Evolutionary conservation across 2,797 vertebrate species (phyloP), one percentile per base, ranked within the genome.

Genomic region (Eulemur albifrons): DNA sequence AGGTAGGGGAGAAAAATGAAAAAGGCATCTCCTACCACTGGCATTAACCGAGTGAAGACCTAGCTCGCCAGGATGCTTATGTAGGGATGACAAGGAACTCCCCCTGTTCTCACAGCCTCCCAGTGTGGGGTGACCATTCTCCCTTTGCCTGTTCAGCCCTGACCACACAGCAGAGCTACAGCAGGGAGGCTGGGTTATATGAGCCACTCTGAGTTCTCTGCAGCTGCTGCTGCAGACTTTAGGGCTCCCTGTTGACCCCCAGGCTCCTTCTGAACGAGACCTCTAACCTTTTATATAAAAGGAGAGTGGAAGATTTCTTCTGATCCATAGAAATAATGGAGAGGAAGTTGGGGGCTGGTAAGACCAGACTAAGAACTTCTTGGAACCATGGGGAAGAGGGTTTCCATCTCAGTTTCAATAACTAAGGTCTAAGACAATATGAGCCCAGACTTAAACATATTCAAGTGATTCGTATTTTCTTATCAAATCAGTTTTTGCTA

Each of bases 401-500:
- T 35, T 67, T 61, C 57, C 0, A 6, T 61, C 59, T 88, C 50
- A 52, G 23, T 35, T 63, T 72, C 77, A 76, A 1, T 48, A 57
- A 50, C 7, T 5, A 0, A 45, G 32, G 20, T 79, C 57, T 70
- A 32, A 67, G 70, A 45, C 2, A 52, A 40, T 8, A 27, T 2
- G 10, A 91, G 70, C 93, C 86, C 90, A 84, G 20, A 83, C 11
- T 38, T 70, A 5, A 89, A 65, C 63, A 21, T 54, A 83, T 20
- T 38, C 94, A 82, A 65, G 9, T 43, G 45, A 93, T 89, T 43
- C 87, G 38, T 85, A 94, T 80, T 93, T 93, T 94, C 69, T 35
- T 70, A 94, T 85, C 40, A 48, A 70, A 84, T 76, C 91, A 83
- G 52, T 52, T 75, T 88, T 90, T 93, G 81, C 79, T 80, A 95